These are phyloP conservation scores for Aphis gossypii DNA, from an alignment of 1,140 invertebrate species.

Conservation along the genomic window DNA sequence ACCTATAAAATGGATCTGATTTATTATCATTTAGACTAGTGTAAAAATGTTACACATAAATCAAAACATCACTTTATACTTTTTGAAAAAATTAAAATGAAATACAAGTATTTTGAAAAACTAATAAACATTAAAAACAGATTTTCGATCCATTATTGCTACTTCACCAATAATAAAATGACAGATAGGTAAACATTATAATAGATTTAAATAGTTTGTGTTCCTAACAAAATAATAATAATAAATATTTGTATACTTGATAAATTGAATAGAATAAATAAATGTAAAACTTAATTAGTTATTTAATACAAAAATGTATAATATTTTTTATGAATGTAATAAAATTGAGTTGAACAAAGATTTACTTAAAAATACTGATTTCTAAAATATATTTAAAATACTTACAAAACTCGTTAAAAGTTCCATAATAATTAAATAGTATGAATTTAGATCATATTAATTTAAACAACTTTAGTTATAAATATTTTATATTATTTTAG, in stretches of 20 bases:
- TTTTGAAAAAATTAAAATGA: neutral
- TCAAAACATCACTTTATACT: neutral
- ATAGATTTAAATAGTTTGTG: neutral
- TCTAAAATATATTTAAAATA: too few species aligned
- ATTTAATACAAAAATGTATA: too few species aligned
- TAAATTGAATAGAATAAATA: neutral
- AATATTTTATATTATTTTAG: too few species aligned
- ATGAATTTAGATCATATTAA: too few species aligned
- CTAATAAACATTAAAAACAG: neutral
- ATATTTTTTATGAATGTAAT: too few species aligned
- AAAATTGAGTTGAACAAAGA: too few species aligned
- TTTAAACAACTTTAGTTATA: too few species aligned
- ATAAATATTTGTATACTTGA: neutral
- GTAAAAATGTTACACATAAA: slow-evolving; percentile 6
- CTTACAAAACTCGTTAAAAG: too few species aligned
- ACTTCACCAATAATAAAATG: neutral
- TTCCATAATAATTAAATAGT: too few species aligned
- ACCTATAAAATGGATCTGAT: slow-evolving; percentile 10
- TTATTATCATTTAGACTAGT: neutral
- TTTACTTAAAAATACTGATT: too few species aligned
- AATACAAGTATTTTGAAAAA: neutral
- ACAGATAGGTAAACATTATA: neutral
- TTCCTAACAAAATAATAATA: neutral
- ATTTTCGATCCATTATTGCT: neutral
- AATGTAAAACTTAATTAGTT: neutral